Evolutionary conservation across 1,140 invertebrate genomes (phyloP).

Genomic region (Drosophila asahinai): DNA sequence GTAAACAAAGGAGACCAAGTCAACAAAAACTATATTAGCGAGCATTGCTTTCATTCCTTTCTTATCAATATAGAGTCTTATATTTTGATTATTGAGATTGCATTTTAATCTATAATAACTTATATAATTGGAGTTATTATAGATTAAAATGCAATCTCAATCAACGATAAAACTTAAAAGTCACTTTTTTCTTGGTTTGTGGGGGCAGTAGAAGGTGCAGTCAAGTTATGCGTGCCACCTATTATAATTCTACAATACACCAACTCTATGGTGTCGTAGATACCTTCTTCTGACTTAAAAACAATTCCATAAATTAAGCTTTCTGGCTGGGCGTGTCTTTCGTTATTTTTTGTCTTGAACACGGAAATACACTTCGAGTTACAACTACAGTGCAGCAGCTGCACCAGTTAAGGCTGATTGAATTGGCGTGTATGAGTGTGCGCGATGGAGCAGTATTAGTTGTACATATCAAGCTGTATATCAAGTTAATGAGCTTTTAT

Average conservation of each 20-base stretch:
- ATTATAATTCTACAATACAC: neutral
- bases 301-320: conserved; percentile 37
- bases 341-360: conserved; percentile 46
- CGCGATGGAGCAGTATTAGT: conserved; percentile 27
- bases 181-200: neutral
- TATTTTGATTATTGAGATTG: neutral
- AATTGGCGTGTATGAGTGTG: conserved; percentile 21
- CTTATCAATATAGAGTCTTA: neutral
- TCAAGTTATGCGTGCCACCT: no score
- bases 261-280: no score
- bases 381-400: conserved; percentile 43
- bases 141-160: no score
- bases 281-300: no score
- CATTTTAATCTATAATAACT: neutral
- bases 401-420: conserved; percentile 52
- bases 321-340: conserved; percentile 29
- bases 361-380: conserved; percentile 48
- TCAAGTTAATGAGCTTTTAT: conserved; percentile 62
- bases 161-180: neutral
- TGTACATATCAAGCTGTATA: conserved; percentile 38
- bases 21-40: no score
- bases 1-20: no score
- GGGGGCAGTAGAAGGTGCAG: no score
- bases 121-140: no score
- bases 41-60: no score